These are phyloP conservation scores for Procapra przewalskii DNA, from an alignment of 2,113 vertebrate species.

Conservation along the genomic window DNA sequence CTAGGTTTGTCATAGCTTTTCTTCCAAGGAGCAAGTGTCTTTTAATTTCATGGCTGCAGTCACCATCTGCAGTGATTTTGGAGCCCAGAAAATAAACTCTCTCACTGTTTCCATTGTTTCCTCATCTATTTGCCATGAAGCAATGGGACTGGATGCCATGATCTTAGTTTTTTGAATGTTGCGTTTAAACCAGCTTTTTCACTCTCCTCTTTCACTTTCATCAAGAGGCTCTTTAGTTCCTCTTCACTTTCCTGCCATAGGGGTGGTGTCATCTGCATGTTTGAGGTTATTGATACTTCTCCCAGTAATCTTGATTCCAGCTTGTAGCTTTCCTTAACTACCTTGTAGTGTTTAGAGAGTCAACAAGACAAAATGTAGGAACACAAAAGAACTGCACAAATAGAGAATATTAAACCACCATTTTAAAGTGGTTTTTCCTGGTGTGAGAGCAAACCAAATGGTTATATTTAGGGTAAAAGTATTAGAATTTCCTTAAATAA, in stretches of 20 bases:
- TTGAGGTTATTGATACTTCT: not conserved
- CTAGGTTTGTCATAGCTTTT: not conserved
- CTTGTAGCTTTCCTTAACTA: not conserved
- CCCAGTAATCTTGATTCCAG: not conserved
- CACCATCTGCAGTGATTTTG: not conserved
- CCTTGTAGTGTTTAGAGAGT: not conserved
- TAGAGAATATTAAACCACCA: not conserved
- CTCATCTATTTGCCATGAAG: not conserved
- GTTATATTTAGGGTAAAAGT: not conserved
- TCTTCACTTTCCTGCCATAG: not conserved
- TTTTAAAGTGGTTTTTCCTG: constrained; percentile 13
- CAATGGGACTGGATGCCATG: not conserved
- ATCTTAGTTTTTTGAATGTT: not conserved
- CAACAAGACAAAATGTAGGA: not conserved
- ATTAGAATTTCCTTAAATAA: not conserved
- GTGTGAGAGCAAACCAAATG: not conserved
- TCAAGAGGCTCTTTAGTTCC: not conserved
- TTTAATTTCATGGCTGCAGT: not conserved
- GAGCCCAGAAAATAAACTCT: not conserved
- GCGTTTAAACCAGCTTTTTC: not conserved
- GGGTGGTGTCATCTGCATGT: not conserved
- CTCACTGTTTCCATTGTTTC: not conserved
- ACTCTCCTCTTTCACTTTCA: not conserved
- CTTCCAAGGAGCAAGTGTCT: not conserved
- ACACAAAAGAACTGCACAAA: not conserved